Base-by-base conservation (phyloP, 2,113 vertebrate genomes). In the Charina bottae region DNA sequence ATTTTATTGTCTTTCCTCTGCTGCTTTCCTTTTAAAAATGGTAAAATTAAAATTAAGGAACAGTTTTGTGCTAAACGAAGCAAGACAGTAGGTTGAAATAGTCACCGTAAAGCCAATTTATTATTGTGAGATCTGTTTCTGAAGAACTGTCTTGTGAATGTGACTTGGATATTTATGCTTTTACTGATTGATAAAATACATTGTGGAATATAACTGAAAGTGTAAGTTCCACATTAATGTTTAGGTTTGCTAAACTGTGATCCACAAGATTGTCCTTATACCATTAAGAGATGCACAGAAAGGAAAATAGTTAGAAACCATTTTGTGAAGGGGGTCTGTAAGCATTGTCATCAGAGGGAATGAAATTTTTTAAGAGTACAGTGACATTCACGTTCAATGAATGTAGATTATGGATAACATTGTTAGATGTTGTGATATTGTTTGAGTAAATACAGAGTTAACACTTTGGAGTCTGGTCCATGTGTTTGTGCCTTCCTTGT, bases 1-100 rank as follows among this genome's bases (percentile, higher is more conserved):
- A 89, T 89, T 92, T 92, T 89, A 85, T 92, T 92, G 49, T 13
- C 4, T 85, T 33, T 4, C 17, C 24, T 68, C 62, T 78, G 19
- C 72, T 78, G 72, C 6, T n/a, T 33, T 26, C 56, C n/a, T 33
- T 54, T 49, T 26, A 56, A 91, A 91, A 78, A 62, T 54, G 12
- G 49, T 28, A 83, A 89, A 85, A 85, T 28, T 23, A 28, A 83
- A 55, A 49, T 87, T 26, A 90, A 83, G 68, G 23, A 46, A 46
- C 24, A 28, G n/a, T 72, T 72, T 10, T 17, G 68, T 58, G 24
- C 15, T 87, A 46, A 53, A 42, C 54, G 53, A 87, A 24, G 1
- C 33, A 53, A 26, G 15, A 33, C 24, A 78, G 49, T 42, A 26
- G 11, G 11, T 33, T 60, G 42, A 84, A 86, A 46, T 33, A 24